phyloP scores from a whole-genome alignment of 2,113 vertebrate species.

The Oncorhynchus mykiss region DNA sequence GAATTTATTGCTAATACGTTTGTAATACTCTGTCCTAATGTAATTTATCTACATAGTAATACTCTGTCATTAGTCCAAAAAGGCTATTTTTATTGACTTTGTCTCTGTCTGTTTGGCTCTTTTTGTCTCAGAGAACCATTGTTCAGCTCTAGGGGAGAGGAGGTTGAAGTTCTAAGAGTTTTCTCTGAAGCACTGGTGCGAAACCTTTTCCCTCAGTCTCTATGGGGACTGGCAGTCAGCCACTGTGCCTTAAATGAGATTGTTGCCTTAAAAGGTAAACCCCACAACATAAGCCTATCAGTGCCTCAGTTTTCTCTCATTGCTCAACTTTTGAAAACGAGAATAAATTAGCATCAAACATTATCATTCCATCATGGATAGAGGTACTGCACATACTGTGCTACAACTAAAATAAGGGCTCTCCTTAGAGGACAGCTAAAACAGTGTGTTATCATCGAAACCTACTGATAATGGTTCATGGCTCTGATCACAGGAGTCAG shows the following conservation, averaged over 20 bases:
- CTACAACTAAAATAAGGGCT: background rate
- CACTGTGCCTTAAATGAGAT: slow-evolving; percentile 73
- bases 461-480: background rate
- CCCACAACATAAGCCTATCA: no score
- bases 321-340: no score
- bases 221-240: slow-evolving; percentile 64
- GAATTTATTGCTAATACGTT: background rate
- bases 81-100: background rate
- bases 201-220: slow-evolving; percentile 67
- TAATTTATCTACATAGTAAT: background rate
- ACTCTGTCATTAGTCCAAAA: background rate
- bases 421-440: no score
- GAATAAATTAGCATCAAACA: background rate
- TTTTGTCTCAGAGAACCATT: slow-evolving; percentile 55
- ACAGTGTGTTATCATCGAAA: background rate
- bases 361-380: slow-evolving; percentile 13
- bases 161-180: slow-evolving; percentile 65
- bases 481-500: background rate
- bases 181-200: slow-evolving; percentile 68
- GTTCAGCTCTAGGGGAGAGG: slow-evolving; percentile 64
- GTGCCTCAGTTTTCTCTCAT: no score
- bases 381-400: slow-evolving; percentile 15
- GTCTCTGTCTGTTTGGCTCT: slow-evolving; percentile 4
- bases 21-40: background rate
- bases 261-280: slow-evolving; percentile 73